These are phyloP conservation scores for Nephotettix cincticeps DNA, from an alignment of 1,140 invertebrate species.

Conservation along the genomic window DNA sequence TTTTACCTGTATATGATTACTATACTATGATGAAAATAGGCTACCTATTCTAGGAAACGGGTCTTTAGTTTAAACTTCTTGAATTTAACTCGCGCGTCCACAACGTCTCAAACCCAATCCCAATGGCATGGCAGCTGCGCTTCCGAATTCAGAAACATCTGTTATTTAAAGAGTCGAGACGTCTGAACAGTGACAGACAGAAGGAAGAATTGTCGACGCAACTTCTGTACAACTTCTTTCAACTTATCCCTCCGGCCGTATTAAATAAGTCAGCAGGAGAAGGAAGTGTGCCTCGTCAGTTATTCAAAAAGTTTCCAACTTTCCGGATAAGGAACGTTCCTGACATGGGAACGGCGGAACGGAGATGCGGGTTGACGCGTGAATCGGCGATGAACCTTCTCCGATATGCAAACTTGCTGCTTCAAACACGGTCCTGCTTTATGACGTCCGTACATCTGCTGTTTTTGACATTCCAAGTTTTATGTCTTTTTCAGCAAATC, in stretches of 20 bases:
- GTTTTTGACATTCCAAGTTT: too few species aligned
- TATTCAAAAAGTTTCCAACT: neutral
- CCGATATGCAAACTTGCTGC: neutral
- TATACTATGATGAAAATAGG: too few species aligned
- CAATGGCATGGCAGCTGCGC: too few species aligned
- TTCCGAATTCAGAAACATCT: neutral
- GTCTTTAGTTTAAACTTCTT: too few species aligned
- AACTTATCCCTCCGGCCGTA: neutral
- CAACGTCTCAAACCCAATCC: too few species aligned
- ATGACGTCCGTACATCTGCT: too few species aligned
- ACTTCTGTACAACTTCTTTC: neutral
- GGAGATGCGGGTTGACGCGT: neutral
- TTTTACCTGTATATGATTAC: too few species aligned
- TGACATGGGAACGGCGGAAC: too few species aligned
- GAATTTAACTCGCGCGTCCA: too few species aligned
- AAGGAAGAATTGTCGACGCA: neutral
- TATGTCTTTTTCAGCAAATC: too few species aligned
- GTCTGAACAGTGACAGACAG: neutral
- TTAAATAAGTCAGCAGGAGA: constrained; percentile 13
- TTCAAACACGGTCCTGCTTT: too few species aligned
- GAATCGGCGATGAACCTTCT: neutral
- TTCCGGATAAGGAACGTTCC: neutral
- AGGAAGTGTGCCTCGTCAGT: neutral
- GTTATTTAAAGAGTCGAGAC: constrained; percentile 6
- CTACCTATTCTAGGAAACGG: too few species aligned